Evolutionary conservation across 1,140 invertebrate genomes (phyloP).

Genomic region (Leucophenga varia): DNA sequence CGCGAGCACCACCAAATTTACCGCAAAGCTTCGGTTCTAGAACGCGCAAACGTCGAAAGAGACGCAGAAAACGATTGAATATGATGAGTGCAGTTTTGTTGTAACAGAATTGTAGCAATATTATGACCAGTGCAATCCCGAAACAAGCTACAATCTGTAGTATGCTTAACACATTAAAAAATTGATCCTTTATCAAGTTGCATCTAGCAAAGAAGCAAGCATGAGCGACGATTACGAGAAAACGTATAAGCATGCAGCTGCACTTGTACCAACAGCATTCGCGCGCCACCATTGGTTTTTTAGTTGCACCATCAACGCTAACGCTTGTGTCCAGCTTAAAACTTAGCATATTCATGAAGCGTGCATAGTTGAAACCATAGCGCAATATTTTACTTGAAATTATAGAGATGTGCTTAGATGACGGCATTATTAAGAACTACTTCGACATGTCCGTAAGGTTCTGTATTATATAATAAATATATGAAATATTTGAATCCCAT

Average conservation of each 20-base stretch:
- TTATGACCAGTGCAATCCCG: slow-evolving; percentile 13
- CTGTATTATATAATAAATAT: too few relatives aligned
- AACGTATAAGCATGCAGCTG: slow-evolving; percentile 17
- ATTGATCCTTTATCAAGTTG: not conserved
- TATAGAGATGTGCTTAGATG: too few relatives aligned
- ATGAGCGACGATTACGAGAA: too few relatives aligned
- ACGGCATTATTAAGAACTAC: too few relatives aligned
- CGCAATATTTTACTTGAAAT: too few relatives aligned
- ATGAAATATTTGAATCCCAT: too few relatives aligned
- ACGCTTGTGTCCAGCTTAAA: too few relatives aligned
- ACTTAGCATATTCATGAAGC: slow-evolving; percentile 17
- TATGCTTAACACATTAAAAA: slow-evolving; percentile 9
- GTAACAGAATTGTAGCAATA: slow-evolving; percentile 24
- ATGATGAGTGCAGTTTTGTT: slow-evolving; percentile 23
- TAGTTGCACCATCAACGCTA: slow-evolving; percentile 1
- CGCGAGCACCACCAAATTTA: slow-evolving; percentile 31
- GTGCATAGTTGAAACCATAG: slow-evolving; percentile 14
- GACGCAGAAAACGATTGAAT: slow-evolving; percentile 26
- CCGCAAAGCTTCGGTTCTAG: slow-evolving; percentile 5
- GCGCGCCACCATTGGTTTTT: slow-evolving; percentile 4
- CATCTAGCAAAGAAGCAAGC: slow-evolving; percentile 2
- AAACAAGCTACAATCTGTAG: slow-evolving; percentile 15
- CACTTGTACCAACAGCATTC: slow-evolving; percentile 24
- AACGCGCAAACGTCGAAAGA: slow-evolving; percentile 24
- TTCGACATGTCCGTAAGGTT: too few relatives aligned